Evolutionary conservation across 1,140 invertebrate genomes (phyloP), one percentile per base, ranked within the genome.

Genomic region (Lordiphosa clarofinis): DNA sequence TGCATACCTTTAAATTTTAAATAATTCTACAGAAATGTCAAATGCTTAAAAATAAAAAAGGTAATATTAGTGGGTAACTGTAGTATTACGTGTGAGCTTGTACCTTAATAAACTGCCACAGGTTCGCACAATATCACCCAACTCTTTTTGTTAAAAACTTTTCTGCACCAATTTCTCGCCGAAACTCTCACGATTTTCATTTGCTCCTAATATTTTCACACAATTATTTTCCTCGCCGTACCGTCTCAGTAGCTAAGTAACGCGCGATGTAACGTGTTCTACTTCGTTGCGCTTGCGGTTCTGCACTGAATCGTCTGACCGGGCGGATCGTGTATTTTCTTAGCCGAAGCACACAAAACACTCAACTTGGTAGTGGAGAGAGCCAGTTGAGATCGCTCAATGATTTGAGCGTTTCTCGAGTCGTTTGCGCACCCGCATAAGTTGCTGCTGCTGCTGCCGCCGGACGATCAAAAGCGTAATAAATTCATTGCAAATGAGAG

Each of bases 391-490:
- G 46, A 49, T 57, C 33, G 47, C 47, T 52, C 42, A 54, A 72
- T 76, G 7, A 58, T 60, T 35, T 62, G 38, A 66, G 55, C 28
- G 46, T 43, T 42, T 57, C 40, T 13, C 43, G 43, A 46, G 43
- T 46, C 28, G 28, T 31, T 31, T 46, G 47, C 47, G 47, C 47
- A 49, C 31, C 31, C 47, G 35, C 47, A 49, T 49, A 49, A 49
- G 28, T 37, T 33, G 11, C 21, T 13, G 10, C 39, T 9, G 54
- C 49, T 54, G 53, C 54, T 31, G 42, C 55, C 24, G 64, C 61
- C 49, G 66, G 65, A 12, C 67, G 76, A 81, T 81, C 71, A 75
- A 81, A 79, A 75, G 76, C 55, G 37, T 56, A 21, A 74, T 81
- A 81, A 81, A 81, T 81, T 71, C 55, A 50, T 44, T 46, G 39